phyloP scores from a whole-genome alignment of 2,888 invertebrate genomes.

The Neocrepidodera transversa region DNA sequence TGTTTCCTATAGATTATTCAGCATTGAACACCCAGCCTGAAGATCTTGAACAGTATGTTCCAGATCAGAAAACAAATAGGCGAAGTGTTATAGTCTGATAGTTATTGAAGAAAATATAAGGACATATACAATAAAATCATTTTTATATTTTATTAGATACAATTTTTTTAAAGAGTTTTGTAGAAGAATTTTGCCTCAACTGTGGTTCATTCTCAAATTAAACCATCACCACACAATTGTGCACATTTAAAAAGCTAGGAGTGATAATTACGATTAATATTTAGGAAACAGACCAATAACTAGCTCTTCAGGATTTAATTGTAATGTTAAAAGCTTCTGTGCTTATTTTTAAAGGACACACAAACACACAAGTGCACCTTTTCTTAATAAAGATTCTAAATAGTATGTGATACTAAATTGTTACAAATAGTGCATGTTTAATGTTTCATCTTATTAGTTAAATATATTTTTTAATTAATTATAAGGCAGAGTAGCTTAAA shows the following conservation, averaged over 20 bases:
- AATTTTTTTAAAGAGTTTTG: constrained; percentile 16
- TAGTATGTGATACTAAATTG: constrained; percentile 56
- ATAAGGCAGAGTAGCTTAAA: too few relatives aligned
- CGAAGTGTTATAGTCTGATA: constrained; percentile 72
- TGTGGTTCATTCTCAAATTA: constrained; percentile 6
- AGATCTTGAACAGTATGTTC: constrained; percentile 73
- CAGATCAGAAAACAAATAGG: constrained; percentile 72
- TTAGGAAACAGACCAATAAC: too few relatives aligned
- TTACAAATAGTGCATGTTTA: background rate
- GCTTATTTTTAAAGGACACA: constrained; percentile 8
- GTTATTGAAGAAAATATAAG: background rate
- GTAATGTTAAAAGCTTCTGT: constrained; percentile 10
- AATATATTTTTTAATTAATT: too few relatives aligned
- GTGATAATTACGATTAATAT: background rate
- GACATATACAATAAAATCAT: background rate
- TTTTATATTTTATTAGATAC: background rate
- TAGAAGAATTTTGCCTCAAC: constrained; percentile 3
- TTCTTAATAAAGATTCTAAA: constrained; percentile 57
- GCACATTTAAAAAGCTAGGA: background rate
- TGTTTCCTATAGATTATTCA: constrained; percentile 79
- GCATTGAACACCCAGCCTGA: constrained; percentile 75
- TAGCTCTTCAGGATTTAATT: too few relatives aligned
- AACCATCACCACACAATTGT: constrained; percentile 1
- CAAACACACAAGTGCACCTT: constrained; percentile 58
- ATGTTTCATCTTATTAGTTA: background rate